A percentile compares a stretch with the other conserved stretches of the same genome.
phyloP scores from a whole-genome alignment of 2,888 invertebrate species.

The Mimumesa dahlbomi region DNA sequence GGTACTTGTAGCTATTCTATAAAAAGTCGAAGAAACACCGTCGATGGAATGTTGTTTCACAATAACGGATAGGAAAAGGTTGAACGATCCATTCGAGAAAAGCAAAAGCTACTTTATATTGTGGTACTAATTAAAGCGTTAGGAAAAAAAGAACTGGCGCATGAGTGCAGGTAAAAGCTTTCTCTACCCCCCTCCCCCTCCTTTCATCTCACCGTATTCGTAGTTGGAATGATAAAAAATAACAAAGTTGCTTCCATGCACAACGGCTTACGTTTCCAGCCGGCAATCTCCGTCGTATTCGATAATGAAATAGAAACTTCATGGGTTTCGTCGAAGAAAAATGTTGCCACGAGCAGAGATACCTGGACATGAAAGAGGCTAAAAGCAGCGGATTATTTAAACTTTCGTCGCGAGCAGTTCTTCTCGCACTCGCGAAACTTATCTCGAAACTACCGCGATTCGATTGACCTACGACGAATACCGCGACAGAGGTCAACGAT shows the following conservation, averaged over 20 bases:
- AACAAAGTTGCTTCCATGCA: conserved; percentile 35
- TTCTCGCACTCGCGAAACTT: conserved; percentile 25
- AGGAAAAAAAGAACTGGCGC: no score
- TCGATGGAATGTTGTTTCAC: no score
- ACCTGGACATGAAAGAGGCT: neutral
- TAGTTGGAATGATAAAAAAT: neutral
- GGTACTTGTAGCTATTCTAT: no score
- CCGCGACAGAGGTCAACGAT: conserved; percentile 36
- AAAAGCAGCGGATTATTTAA: conserved; percentile 65
- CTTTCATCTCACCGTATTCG: neutral
- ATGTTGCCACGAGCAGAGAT: conserved; percentile 27
- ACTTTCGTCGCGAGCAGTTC: conserved; percentile 42
- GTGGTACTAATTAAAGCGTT: no score
- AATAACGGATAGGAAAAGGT: no score
- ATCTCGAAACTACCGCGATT: conserved; percentile 27
- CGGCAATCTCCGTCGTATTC: conserved; percentile 27
- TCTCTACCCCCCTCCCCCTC: neutral
- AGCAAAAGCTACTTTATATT: no score
- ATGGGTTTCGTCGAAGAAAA: conserved; percentile 10
- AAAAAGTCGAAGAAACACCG: no score
- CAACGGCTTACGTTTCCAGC: conserved; percentile 24
- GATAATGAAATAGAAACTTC: conserved; percentile 59
- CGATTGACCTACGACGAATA: conserved; percentile 29
- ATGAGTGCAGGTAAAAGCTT: no score
- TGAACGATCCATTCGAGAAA: no score